A percentile compares a stretch with the other conserved stretches of the same genome.
These are phyloP conservation scores for Sitta europaea DNA, from an alignment of 2,113 vertebrate species.

Conservation along the genomic window DNA sequence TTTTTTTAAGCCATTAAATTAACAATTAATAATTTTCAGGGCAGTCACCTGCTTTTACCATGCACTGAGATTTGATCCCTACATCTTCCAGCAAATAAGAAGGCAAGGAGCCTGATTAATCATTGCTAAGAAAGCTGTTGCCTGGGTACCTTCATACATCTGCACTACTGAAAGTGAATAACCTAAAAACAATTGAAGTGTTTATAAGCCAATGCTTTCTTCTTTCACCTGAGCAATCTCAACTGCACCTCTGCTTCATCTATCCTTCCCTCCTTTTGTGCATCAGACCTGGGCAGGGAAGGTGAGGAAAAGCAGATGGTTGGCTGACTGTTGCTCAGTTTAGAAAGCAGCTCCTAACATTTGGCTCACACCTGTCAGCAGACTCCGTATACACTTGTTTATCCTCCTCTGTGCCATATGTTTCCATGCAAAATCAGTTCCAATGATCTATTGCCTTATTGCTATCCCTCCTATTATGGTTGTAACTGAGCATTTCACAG, in stretches of 20 bases:
- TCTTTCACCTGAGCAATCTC: background rate
- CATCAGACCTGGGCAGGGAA: background rate
- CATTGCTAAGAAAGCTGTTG: background rate
- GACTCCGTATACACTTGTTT: constrained; percentile 45
- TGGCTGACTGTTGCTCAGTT: constrained; percentile 36
- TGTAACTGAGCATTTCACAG: constrained; percentile 55
- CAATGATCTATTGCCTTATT: constrained; percentile 62
- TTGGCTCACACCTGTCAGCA: constrained; percentile 65
- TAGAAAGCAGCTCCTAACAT: constrained; percentile 40
- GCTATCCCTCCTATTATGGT: constrained; percentile 55
- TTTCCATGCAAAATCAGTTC: constrained; percentile 43
- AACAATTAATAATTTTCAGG: background rate
- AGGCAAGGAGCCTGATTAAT: background rate
- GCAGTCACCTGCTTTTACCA: background rate
- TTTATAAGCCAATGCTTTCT: background rate
- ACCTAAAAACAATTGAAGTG: background rate
- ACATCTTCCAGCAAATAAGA: background rate
- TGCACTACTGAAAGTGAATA: background rate
- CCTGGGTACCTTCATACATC: background rate
- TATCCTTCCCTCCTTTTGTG: background rate
- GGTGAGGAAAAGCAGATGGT: constrained; percentile 20
- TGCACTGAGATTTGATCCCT: background rate
- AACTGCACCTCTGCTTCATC: background rate
- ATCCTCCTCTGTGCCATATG: constrained; percentile 61
- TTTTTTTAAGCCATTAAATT: background rate